Conservation (phyloP, 2,888 invertebrate genomes). For the Allacma fusca region DNA sequence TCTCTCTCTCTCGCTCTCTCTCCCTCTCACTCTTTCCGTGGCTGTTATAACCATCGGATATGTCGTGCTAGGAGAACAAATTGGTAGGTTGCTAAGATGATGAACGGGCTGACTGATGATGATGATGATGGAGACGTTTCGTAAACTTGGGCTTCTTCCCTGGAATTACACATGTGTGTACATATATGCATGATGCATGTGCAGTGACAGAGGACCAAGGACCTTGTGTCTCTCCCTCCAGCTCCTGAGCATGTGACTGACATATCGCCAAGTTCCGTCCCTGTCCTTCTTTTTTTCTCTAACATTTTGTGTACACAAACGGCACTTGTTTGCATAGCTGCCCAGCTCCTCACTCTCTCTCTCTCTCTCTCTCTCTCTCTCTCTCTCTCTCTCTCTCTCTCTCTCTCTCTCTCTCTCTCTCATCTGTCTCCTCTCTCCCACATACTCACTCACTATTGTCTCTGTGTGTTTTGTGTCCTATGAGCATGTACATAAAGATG, state of each 20-base stretch:
- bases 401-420: slow-evolving; percentile 7
- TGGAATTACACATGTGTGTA: neutral
- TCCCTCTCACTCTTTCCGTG: neutral
- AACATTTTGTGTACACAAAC: slow-evolving; percentile 39
- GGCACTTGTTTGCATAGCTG: slow-evolving; percentile 47
- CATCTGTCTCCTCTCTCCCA: neutral
- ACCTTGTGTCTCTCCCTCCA: neutral
- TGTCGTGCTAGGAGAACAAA: neutral
- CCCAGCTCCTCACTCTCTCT: slow-evolving; percentile 32
- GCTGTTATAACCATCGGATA: slow-evolving; percentile 11
- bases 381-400: slow-evolving; percentile 1
- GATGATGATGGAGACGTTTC: slow-evolving; percentile 37
- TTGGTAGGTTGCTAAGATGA: slow-evolving; percentile 24
- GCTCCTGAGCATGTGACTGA: slow-evolving; percentile 3
- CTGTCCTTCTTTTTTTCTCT: slow-evolving; percentile 23
- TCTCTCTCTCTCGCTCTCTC: too few species aligned
- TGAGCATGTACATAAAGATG: neutral
- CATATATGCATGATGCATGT: neutral
- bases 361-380: neutral
- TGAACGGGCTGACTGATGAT: slow-evolving; percentile 25
- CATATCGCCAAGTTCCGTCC: slow-evolving; percentile 29
- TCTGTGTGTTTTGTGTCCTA: neutral
- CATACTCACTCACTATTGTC: neutral
- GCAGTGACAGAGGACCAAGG: slow-evolving; percentile 12
- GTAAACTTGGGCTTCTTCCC: neutral